Base-by-base conservation (phyloP, 2,113 vertebrate genomes). In the Paedocypris sp. region DNA sequence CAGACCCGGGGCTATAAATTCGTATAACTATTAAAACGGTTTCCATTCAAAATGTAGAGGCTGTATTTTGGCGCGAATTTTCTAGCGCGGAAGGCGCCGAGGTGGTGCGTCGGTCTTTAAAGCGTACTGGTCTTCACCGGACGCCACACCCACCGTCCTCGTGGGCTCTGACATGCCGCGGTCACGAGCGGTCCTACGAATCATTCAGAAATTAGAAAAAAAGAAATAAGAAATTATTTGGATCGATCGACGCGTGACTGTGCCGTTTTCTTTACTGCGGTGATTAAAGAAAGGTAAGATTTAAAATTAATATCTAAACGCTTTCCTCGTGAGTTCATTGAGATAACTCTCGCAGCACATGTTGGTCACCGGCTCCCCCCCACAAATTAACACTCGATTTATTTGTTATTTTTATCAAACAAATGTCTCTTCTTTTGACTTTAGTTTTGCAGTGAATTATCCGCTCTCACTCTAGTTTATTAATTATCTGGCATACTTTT, bases 61-160 rank as follows among this genome's bases (percentile, higher is more conserved):
- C 49, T 1, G 0, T 1, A 8, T 83, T 86, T 87, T 87, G 82
- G 84, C 86, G 86, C 82, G 81, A 53, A 75, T 82, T 78, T 75
- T 22, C 0, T 20, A 1, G 0, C 1, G 83, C 67, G 82, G 81
- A 82, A 16, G 79, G 19, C 73, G 7, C 75, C 11, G 0, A 10
- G 0, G 10, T 0, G 3, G 68, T 12, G 7, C 2, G 0, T 13
- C 6, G 9, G 23, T 5, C 1, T 75, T 79, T 77, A 84, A 78
- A 51, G 19, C 13, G 7, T 5, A 32, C 63, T n/a, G 39, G 26
- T 15, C 39, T 10, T 47, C 33, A 15, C 33, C 3, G 4, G 18
- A 0, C 39, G 70, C 82, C 85, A 83, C 86, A 86, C 86, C 86
- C 19, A 84, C 82, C 6, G 9, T 22, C 58, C 62, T 50, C 68